Percentiles rank a stretch among this genome's conserved stretches.
These are phyloP conservation scores for Liasis olivaceus DNA, from an alignment of 2,797 vertebrate species.

Conservation along the genomic window DNA sequence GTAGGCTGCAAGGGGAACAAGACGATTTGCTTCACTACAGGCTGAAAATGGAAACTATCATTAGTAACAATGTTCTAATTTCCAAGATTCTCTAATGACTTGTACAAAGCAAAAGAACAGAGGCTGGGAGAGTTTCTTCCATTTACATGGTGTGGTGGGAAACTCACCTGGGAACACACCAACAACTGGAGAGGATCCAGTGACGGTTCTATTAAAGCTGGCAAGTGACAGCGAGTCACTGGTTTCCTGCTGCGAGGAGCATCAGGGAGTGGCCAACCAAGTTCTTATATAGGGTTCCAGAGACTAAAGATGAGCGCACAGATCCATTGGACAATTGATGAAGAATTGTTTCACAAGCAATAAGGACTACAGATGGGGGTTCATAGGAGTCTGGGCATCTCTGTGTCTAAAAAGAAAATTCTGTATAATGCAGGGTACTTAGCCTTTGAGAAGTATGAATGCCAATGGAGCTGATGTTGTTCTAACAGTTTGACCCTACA, in stretches of 20 bases:
- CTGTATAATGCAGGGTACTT: background rate
- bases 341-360: background rate
- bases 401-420: background rate
- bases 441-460: background rate
- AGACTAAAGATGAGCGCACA: background rate
- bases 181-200: background rate
- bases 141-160: background rate
- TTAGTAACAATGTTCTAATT: conserved; percentile 37
- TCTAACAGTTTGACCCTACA: background rate
- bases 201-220: background rate
- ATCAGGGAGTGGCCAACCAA: background rate
- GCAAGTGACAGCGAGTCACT: background rate
- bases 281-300: background rate
- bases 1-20: conserved; percentile 57
- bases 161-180: background rate
- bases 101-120: conserved; percentile 6
- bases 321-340: background rate
- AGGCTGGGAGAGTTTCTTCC: background rate
- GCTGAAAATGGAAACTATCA: conserved; percentile 65
- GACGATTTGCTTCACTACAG: conserved; percentile 50
- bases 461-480: background rate
- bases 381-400: background rate
- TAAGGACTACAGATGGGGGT: background rate
- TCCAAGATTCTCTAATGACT: conserved; percentile 42
- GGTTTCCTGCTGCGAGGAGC: background rate